Conservation (phyloP, 1,140 invertebrate genomes). For the Drosophila triauraria region DNA sequence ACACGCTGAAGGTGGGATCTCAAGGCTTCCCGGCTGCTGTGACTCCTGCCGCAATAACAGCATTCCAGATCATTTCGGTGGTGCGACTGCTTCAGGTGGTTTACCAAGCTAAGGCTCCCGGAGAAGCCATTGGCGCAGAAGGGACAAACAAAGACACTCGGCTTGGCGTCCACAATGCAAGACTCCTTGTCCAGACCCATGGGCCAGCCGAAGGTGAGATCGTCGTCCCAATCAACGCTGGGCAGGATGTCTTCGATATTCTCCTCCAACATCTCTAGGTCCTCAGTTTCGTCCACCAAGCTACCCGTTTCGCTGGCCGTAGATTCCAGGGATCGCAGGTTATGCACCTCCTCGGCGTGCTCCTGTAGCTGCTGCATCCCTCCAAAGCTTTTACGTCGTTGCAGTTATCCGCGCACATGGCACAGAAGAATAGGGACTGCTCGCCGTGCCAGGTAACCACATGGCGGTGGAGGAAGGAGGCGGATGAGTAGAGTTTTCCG, state of each 20-base stretch:
- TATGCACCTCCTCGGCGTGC: constrained; percentile 57
- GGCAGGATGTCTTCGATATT: constrained; percentile 70
- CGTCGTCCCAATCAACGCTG: constrained; percentile 66
- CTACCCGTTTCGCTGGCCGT: constrained; percentile 27
- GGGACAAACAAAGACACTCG: constrained; percentile 64
- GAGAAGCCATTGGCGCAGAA: constrained; percentile 65
- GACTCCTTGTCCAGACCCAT: constrained; percentile 61
- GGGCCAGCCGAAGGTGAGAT: constrained; percentile 69
- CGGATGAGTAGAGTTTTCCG: constrained; percentile 59
- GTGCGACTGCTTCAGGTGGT: constrained; percentile 50
- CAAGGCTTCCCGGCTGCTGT: constrained; percentile 56
- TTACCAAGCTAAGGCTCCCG: constrained; percentile 58
- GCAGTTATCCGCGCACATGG: constrained; percentile 57
- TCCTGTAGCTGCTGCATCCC: constrained; percentile 40
- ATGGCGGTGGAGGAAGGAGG: constrained; percentile 63
- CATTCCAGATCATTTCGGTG: constrained; percentile 47
- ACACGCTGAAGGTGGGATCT: constrained; percentile 61
- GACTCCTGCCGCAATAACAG: constrained; percentile 56
- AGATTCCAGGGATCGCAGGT: constrained; percentile 22
- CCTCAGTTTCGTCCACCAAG: constrained; percentile 61
- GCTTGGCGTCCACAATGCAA: constrained; percentile 57
- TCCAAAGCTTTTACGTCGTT: constrained; percentile 63
- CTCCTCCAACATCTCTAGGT: constrained; percentile 72
- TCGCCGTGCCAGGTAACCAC: constrained; percentile 65
- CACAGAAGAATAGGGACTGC: constrained; percentile 70